phyloP scores from a whole-genome alignment of 2,888 invertebrate species.

The Allolobophora icterica region DNA sequence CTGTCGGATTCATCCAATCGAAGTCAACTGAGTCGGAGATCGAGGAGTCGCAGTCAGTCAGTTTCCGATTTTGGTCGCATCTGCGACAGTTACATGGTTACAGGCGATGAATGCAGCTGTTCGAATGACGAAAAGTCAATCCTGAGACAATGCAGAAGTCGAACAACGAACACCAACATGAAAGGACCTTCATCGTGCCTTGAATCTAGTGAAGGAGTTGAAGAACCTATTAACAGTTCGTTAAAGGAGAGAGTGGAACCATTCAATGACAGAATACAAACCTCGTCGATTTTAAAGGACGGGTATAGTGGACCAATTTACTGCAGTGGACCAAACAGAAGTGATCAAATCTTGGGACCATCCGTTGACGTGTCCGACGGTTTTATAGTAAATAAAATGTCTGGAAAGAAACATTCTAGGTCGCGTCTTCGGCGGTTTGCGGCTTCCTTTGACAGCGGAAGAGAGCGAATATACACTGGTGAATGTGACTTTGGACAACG shows the following conservation, averaged over 20 bases:
- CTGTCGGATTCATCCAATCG: neutral
- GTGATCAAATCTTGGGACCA: neutral
- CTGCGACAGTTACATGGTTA: neutral
- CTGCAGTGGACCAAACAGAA: neutral
- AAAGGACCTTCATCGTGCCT: neutral
- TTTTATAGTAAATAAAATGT: neutral
- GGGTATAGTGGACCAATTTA: neutral
- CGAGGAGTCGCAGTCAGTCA: neutral
- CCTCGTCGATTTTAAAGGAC: neutral
- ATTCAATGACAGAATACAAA: neutral
- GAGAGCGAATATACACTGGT: neutral
- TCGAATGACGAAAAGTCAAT: too few relatives aligned
- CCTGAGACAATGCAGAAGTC: neutral
- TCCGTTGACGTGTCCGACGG: neutral
- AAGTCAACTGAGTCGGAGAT: neutral
- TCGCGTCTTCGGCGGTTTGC: neutral
- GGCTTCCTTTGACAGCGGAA: neutral
- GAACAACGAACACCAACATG: neutral
- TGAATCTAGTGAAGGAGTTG: neutral
- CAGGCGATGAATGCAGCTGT: neutral
- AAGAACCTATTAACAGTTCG: neutral
- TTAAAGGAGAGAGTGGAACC: neutral
- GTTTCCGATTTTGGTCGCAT: neutral
- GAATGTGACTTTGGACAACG: neutral
- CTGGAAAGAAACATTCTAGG: neutral